Conservation (phyloP, 2,797 vertebrate genomes). For the Bradypus variegatus region DNA sequence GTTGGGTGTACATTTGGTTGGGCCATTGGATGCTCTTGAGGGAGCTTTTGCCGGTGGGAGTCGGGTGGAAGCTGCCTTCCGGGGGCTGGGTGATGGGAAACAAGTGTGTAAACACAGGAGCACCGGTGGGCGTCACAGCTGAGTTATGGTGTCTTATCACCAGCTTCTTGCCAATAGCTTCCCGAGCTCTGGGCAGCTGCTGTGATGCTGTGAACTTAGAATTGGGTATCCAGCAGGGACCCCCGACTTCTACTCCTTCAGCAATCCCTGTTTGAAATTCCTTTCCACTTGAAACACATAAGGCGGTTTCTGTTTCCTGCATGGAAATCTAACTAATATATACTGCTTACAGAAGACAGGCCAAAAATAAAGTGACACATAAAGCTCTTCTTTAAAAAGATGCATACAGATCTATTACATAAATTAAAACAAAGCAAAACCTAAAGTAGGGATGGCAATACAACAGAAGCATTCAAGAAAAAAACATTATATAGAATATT, state of each 20-base stretch:
- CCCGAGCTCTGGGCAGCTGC: neutral
- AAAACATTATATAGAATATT: neutral
- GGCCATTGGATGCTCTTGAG: neutral
- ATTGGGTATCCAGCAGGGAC: neutral
- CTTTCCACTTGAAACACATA: neutral
- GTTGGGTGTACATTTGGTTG: neutral
- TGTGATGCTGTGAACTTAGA: neutral
- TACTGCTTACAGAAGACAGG: neutral
- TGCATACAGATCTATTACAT: neutral
- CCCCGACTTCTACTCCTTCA: neutral
- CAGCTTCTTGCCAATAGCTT: neutral
- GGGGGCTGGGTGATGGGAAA: neutral
- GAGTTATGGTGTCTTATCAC: neutral
- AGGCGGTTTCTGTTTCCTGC: neutral
- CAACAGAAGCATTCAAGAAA: constrained; percentile 1
- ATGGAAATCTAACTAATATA: neutral
- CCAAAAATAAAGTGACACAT: neutral
- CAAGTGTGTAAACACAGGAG: neutral
- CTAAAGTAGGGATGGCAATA: neutral
- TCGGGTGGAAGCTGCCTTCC: neutral
- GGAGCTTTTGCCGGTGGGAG: neutral
- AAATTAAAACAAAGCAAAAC: constrained; percentile 35
- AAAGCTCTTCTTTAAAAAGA: neutral
- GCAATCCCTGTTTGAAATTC: neutral
- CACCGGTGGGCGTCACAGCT: neutral